These are phyloP conservation scores for Cryptops parisi DNA, from an alignment of 2,888 invertebrate genomes.

Conservation along the genomic window DNA sequence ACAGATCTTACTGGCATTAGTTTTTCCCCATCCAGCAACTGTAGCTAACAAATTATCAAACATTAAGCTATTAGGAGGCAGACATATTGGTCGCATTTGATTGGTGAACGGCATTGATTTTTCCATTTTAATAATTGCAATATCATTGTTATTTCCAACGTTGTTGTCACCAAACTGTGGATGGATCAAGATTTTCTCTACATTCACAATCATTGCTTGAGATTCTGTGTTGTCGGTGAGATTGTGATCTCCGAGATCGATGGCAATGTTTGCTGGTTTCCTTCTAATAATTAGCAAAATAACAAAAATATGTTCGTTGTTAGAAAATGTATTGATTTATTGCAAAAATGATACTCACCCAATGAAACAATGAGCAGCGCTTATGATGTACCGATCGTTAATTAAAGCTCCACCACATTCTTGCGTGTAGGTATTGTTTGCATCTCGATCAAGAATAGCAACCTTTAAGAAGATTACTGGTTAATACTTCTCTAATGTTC, in stretches of 20 bases:
- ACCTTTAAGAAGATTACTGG: too few relatives aligned
- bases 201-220: constrained; percentile 2
- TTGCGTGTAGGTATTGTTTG: background rate
- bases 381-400: constrained; percentile 4
- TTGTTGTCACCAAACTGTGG: background rate
- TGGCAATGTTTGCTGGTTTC: background rate
- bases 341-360: background rate
- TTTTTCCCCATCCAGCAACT: constrained; percentile 5
- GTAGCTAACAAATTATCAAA: background rate
- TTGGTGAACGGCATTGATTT: background rate
- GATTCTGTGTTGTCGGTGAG: background rate
- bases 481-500: too few relatives aligned
- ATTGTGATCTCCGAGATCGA: constrained; percentile 4
- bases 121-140: constrained; percentile 6
- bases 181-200: background rate
- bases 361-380: constrained; percentile 8
- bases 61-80: background rate
- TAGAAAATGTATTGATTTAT: background rate
- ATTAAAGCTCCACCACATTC: constrained; percentile 5
- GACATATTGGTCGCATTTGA: constrained; percentile 6
- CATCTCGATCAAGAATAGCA: background rate
- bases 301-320: too few relatives aligned
- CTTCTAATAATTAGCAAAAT: too few relatives aligned
- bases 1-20: background rate
- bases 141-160: background rate